Percentiles rank a stretch among this genome's conserved stretches.
phyloP scores from a whole-genome alignment of 35 echinoderm and acorn worm species.

The Patiria miniata region DNA sequence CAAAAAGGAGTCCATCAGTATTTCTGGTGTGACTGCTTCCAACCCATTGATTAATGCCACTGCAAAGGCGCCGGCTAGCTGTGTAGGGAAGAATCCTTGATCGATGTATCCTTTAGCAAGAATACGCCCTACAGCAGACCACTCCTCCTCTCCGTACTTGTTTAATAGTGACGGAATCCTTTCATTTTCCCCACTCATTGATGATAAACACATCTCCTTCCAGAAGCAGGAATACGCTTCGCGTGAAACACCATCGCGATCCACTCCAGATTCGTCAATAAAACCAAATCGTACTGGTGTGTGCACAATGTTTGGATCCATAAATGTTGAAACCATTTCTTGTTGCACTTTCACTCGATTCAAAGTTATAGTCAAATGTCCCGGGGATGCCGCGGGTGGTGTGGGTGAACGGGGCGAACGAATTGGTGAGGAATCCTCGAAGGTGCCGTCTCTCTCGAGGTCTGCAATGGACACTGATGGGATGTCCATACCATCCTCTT shows the following conservation, averaged over 20 bases:
- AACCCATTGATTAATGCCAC: constrained; percentile 34
- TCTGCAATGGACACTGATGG: background rate
- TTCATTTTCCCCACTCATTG: constrained; percentile 18
- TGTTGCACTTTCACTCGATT: background rate
- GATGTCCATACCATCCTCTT: background rate
- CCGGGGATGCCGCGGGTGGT: background rate
- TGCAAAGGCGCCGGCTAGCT: constrained; percentile 26
- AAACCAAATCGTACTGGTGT: constrained; percentile 23
- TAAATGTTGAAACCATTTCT: constrained; percentile 28
- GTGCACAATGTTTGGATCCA: constrained; percentile 27
- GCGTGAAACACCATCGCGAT: constrained; percentile 34
- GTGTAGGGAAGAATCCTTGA: constrained; percentile 37
- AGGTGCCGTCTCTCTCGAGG: background rate
- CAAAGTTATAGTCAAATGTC: background rate
- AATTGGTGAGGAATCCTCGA: background rate
- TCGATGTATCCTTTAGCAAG: constrained; percentile 41
- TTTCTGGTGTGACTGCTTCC: constrained; percentile 18
- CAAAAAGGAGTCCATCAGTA: constrained; percentile 8
- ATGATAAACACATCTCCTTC: constrained; percentile 39
- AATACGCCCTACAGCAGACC: constrained; percentile 40
- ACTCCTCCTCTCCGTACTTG: constrained; percentile 36
- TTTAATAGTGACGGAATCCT: constrained; percentile 27
- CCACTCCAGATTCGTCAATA: constrained; percentile 45
- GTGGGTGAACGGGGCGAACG: background rate
- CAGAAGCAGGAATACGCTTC: constrained; percentile 47